Conservation (phyloP, 2,888 invertebrate species). For the Synanthedon myopaeformis region DNA sequence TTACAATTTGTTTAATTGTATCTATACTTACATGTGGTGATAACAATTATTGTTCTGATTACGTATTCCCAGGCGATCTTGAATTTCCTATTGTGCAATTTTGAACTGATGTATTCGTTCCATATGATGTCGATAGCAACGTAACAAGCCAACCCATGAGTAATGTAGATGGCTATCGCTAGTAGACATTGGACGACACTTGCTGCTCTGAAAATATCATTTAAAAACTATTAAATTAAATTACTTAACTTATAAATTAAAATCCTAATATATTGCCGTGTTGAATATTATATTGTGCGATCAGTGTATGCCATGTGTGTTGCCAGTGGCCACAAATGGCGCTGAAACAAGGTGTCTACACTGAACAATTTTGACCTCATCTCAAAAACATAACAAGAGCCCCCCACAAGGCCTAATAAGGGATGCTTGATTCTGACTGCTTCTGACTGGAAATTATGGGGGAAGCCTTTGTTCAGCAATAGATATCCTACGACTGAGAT, state of each 20-base stretch:
- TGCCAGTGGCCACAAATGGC: not conserved
- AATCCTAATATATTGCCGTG: not conserved
- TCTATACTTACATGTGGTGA: constrained; percentile 84
- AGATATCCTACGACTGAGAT: too few relatives aligned
- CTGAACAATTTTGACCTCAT: too few relatives aligned
- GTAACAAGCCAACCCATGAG: constrained; percentile 94
- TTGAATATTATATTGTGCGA: not conserved
- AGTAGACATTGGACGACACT: constrained; percentile 79
- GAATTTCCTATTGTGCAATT: constrained; percentile 73
- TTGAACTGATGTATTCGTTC: constrained; percentile 76
- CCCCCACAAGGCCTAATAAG: too few relatives aligned
- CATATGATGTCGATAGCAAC: constrained; percentile 95
- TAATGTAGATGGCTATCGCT: constrained; percentile 87
- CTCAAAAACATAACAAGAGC: too few relatives aligned
- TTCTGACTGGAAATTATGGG: too few relatives aligned
- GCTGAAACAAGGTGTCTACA: too few relatives aligned
- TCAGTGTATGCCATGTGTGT: not conserved
- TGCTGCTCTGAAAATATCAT: constrained; percentile 65
- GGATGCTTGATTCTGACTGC: too few relatives aligned
- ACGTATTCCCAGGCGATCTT: constrained; percentile 80
- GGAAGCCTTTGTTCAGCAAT: too few relatives aligned
- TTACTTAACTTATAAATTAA: not conserved
- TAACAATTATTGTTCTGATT: constrained; percentile 80
- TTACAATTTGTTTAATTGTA: too few relatives aligned
- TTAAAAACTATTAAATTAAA: too few relatives aligned